Evolutionary conservation across 2,888 invertebrate species (phyloP).

Genomic region (Criorhina ranunculi): DNA sequence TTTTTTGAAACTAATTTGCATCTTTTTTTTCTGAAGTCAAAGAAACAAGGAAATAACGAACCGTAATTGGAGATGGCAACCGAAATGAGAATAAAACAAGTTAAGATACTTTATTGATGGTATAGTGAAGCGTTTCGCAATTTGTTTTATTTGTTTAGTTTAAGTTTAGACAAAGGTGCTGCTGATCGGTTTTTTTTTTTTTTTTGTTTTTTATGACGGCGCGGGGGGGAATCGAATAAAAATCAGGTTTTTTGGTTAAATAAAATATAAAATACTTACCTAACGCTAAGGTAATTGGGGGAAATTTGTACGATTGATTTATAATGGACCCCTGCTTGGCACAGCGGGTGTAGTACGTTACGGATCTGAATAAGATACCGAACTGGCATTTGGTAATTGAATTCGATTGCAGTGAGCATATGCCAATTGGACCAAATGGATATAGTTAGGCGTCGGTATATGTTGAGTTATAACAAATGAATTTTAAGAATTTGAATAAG

Average conservation of each 20-base stretch:
- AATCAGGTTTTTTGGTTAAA: not conserved
- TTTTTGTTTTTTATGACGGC: constrained; percentile 49
- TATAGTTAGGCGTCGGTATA: too few relatives aligned
- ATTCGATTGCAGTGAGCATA: constrained; percentile 18
- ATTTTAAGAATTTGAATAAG: not conserved
- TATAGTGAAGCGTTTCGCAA: constrained; percentile 26
- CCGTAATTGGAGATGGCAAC: constrained; percentile 46
- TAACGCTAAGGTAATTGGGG: constrained; percentile 32
- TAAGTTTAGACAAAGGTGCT: constrained; percentile 25
- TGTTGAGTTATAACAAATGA: too few relatives aligned
- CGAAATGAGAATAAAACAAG: constrained; percentile 14
- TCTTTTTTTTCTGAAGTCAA: too few relatives aligned
- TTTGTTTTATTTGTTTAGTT: constrained; percentile 41
- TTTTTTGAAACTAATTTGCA: constrained; percentile 22
- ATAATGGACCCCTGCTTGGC: constrained; percentile 42
- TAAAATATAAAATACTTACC: not conserved
- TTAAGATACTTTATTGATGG: constrained; percentile 7
- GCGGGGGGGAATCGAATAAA: not conserved
- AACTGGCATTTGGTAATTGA: constrained; percentile 56
- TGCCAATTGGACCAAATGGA: too few relatives aligned
- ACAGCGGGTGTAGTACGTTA: constrained; percentile 31
- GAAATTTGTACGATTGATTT: constrained; percentile 58
- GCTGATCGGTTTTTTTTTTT: constrained; percentile 49
- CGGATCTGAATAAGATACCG: constrained; percentile 35
- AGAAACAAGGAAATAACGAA: constrained; percentile 50